A percentile compares a stretch with the other conserved stretches of the same genome.
phyloP scores from a whole-genome alignment of 1,140 invertebrate genomes.

The Ceratoteleas bidentatus region DNA sequence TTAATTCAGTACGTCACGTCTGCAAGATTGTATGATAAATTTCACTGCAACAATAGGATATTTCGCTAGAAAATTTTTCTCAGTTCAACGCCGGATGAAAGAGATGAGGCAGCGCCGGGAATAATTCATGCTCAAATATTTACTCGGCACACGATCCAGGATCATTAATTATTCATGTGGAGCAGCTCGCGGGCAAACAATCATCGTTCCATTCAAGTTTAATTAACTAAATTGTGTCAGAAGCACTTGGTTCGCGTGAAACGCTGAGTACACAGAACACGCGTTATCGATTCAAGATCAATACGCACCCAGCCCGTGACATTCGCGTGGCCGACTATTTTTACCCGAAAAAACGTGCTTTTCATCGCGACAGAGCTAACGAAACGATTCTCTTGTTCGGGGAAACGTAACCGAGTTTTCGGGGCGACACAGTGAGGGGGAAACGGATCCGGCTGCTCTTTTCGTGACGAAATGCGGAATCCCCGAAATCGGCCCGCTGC shows the following conservation, averaged over 20 bases:
- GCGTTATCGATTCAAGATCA: conserved; percentile 14
- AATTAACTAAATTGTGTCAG: conserved; percentile 51
- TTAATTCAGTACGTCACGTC: no score
- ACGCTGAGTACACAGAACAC: conserved; percentile 18
- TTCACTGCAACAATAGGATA: no score
- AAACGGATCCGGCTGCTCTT: no score
- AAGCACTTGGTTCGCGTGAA: conserved; percentile 19
- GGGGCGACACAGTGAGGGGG: no score
- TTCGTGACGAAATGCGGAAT: no score
- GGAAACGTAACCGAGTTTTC: no score
- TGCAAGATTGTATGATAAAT: no score
- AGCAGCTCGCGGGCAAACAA: conserved; percentile 9
- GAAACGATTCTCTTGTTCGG: no score
- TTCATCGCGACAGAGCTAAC: no score
- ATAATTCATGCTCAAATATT: conserved; percentile 3
- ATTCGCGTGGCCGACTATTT: background rate
- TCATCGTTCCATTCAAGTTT: conserved; percentile 31
- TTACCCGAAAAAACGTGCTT: background rate
- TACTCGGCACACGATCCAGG: conserved; percentile 18
- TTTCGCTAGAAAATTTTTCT: no score
- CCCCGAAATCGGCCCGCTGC: background rate
- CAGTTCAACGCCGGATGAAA: no score
- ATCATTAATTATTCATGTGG: conserved; percentile 29
- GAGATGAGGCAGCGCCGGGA: no score
- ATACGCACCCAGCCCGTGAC: background rate